phyloP scores from a whole-genome alignment of 2,113 vertebrate species.

The Agelaius tricolor region DNA sequence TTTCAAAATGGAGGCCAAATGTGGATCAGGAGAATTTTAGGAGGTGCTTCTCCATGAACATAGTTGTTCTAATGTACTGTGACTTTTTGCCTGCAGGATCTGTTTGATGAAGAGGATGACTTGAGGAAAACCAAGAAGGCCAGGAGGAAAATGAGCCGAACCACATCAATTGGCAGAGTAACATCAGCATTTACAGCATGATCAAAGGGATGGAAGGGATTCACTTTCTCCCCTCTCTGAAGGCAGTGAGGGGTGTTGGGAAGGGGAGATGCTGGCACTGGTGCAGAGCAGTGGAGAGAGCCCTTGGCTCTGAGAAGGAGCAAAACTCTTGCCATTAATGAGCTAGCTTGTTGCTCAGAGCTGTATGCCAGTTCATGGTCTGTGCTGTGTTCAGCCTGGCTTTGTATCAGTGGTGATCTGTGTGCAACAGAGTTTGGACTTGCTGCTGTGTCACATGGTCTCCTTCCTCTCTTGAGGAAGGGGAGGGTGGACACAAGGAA shows the following conservation, averaged over 20 bases:
- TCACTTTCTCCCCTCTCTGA: neutral
- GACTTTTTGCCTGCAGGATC: constrained; percentile 77
- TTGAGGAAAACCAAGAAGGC: constrained; percentile 92
- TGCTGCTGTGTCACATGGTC: neutral
- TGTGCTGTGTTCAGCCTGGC: neutral
- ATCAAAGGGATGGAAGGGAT: neutral
- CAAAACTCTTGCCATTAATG: neutral
- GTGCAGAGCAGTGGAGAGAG: neutral
- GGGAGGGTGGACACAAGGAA: neutral
- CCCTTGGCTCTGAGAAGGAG: neutral
- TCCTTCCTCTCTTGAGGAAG: neutral
- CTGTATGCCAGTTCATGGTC: neutral
- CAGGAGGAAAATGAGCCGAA: constrained; percentile 90
- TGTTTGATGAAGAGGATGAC: constrained; percentile 94
- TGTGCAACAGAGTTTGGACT: neutral
- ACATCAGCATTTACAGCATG: neutral
- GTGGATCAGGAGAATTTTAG: neutral
- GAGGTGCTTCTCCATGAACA: neutral
- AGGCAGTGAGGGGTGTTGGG: neutral
- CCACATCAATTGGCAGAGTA: constrained; percentile 93
- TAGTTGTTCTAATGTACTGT: neutral
- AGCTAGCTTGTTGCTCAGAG: neutral
- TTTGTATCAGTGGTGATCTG: neutral
- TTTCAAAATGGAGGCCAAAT: neutral
- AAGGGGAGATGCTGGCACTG: neutral